Evolutionary conservation across 2,113 vertebrate species (phyloP).

Genomic region (Sialia sialis): DNA sequence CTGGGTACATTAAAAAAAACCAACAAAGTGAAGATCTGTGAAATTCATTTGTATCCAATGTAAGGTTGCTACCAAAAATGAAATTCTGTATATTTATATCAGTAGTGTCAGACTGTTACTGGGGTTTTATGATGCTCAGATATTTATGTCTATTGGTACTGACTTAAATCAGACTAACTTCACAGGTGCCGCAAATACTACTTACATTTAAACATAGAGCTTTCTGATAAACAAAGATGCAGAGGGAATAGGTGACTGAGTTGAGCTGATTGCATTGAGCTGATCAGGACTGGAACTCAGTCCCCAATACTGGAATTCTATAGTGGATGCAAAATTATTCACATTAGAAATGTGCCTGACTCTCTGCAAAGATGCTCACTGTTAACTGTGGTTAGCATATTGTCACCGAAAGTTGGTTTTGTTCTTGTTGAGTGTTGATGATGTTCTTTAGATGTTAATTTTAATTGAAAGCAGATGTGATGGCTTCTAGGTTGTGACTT

Average conservation of each 20-base stretch:
- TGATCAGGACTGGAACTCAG: not conserved
- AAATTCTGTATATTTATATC: not conserved
- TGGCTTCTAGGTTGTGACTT: not conserved
- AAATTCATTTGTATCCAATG: not conserved
- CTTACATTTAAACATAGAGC: not conserved
- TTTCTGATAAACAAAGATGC: not conserved
- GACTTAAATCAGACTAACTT: not conserved
- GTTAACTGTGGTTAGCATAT: not conserved
- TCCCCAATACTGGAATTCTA: not conserved
- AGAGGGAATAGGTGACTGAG: not conserved
- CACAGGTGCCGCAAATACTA: not conserved
- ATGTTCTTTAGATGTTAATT: not conserved
- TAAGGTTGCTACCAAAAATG: not conserved
- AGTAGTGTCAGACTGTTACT: not conserved
- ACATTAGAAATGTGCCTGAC: not conserved
- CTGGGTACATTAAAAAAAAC: not conserved
- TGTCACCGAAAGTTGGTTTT: not conserved
- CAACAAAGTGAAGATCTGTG: fast-evolving
- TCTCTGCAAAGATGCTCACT: not conserved
- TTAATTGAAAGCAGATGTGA: not conserved
- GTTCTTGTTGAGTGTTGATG: not conserved
- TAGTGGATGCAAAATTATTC: not conserved
- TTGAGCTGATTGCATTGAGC: not conserved
- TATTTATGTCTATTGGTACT: not conserved
- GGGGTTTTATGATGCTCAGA: not conserved